Evolutionary conservation across 2,888 invertebrate species (phyloP).

Genomic region (Cyaniris semiargus): DNA sequence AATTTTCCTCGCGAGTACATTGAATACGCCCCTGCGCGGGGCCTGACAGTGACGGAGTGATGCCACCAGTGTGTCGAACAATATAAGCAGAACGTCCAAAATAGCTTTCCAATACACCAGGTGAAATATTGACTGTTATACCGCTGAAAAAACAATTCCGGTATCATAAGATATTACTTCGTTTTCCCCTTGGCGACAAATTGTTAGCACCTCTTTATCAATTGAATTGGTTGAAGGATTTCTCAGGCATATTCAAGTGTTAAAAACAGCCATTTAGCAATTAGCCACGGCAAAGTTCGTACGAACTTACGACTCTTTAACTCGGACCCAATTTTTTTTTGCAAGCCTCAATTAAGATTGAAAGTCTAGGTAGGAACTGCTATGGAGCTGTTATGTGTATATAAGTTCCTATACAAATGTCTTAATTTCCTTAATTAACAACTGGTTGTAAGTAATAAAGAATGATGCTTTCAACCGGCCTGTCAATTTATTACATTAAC

Average conservation of each 20-base stretch:
- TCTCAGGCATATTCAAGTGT: not conserved
- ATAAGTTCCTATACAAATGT: too few relatives aligned
- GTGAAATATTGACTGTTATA: constrained; percentile 19
- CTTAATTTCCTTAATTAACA: not conserved
- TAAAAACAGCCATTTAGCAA: not conserved
- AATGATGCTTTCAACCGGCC: not conserved
- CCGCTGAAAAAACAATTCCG: constrained; percentile 4
- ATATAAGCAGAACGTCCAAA: constrained; percentile 30
- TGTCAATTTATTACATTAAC: not conserved
- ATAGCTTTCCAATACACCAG: constrained; percentile 24
- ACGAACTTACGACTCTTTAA: too few relatives aligned
- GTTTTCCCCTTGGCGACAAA: not conserved
- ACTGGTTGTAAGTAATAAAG: not conserved
- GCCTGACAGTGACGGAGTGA: constrained; percentile 35
- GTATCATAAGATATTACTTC: not conserved
- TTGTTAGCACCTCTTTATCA: not conserved
- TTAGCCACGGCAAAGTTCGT: too few relatives aligned
- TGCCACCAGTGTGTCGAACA: constrained; percentile 30
- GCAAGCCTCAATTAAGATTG: too few relatives aligned
- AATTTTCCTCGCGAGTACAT: constrained; percentile 61
- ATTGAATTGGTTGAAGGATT: not conserved
- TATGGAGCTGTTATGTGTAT: too few relatives aligned
- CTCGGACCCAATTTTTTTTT: too few relatives aligned
- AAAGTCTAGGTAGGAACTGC: too few relatives aligned
- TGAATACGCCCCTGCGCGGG: constrained; percentile 48